Percentiles rank a stretch among this genome's conserved stretches.
Conservation (phyloP, 1,140 invertebrate species). For the Lysiphlebus fabarum region DNA sequence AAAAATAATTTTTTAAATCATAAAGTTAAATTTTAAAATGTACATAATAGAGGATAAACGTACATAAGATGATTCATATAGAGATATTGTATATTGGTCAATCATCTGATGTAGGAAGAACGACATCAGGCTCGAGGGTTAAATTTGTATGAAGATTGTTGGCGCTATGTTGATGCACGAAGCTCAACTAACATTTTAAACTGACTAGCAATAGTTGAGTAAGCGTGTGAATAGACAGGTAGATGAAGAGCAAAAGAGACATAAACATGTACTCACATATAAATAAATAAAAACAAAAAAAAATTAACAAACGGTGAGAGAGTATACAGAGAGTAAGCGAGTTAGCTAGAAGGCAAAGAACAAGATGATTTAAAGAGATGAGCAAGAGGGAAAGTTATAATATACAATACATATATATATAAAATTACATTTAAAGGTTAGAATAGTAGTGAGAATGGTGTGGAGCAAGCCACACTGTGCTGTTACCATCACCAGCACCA, state of each 20-base stretch:
- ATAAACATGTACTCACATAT: not conserved
- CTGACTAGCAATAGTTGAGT: slow-evolving; percentile 14
- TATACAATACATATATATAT: no score
- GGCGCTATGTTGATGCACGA: slow-evolving; percentile 1
- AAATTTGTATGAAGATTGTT: not conserved
- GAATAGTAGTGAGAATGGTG: not conserved
- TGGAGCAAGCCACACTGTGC: slow-evolving; percentile 14
- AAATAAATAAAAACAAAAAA: no score
- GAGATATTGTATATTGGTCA: no score
- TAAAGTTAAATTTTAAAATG: no score
- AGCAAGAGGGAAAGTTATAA: slow-evolving; percentile 12
- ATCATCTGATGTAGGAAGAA: no score
- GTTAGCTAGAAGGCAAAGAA: slow-evolving; percentile 11
- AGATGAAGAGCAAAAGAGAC: not conserved
- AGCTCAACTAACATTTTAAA: no score
- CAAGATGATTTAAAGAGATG: slow-evolving; percentile 9
- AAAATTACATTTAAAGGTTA: not conserved
- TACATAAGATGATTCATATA: no score
- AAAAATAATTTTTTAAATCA: no score
- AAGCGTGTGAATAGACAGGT: slow-evolving; percentile 23
- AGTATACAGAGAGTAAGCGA: slow-evolving; percentile 1
- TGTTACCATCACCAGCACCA: slow-evolving; percentile 23
- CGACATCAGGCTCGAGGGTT: no score
- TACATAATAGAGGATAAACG: no score
- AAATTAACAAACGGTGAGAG: no score